These are phyloP conservation scores for Arenaria interpres DNA, from an alignment of 2,113 vertebrate species.

Conservation along the genomic window DNA sequence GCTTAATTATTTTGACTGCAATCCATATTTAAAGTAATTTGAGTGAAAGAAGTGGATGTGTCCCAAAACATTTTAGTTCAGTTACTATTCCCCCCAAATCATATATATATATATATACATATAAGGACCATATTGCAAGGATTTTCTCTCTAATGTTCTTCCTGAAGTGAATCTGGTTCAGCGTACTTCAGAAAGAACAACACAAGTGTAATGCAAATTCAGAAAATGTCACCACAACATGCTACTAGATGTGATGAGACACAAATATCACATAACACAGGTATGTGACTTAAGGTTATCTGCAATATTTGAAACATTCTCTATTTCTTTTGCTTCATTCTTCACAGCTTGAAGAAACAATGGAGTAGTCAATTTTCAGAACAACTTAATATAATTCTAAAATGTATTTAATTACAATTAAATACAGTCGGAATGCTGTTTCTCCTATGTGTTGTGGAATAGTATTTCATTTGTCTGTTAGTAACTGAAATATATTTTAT, in stretches of 20 bases:
- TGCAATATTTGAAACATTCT: background rate
- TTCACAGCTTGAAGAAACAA: background rate
- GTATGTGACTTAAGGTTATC: background rate
- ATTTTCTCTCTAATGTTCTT: background rate
- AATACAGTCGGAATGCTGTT: background rate
- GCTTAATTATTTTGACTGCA: background rate
- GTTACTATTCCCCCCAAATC: background rate
- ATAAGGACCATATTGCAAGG: background rate
- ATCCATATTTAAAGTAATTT: background rate
- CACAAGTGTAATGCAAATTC: background rate
- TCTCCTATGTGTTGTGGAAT: background rate
- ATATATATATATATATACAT: background rate
- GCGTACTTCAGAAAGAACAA: background rate
- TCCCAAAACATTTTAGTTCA: background rate
- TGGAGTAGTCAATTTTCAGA: background rate
- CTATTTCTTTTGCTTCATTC: background rate
- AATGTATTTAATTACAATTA: background rate
- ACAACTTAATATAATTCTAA: background rate
- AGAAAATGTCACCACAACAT: background rate
- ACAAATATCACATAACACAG: background rate
- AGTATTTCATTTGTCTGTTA: background rate
- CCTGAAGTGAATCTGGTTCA: background rate
- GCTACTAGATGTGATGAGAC: background rate
- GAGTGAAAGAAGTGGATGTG: background rate
- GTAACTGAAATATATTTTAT: background rate